These are phyloP conservation scores for Paracentrotus lividus DNA, from an alignment of 53 echinoderm and acorn worm species.

Conservation along the genomic window DNA sequence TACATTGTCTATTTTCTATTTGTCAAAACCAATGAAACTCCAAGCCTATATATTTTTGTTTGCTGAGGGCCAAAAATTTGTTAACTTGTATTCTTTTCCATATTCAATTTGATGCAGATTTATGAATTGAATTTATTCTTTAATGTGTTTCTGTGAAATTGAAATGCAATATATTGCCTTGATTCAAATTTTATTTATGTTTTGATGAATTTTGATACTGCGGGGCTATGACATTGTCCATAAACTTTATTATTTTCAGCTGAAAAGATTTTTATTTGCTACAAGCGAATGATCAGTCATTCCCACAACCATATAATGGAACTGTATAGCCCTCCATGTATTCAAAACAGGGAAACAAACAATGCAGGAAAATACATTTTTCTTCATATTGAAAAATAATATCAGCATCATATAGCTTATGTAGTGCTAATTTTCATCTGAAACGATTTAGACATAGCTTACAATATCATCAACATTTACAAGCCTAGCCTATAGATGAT, in stretches of 20 bases:
- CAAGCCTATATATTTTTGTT: neutral
- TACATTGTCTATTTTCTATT: neutral
- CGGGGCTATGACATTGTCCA: conserved; percentile 9
- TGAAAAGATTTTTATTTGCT: neutral
- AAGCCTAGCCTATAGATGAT: too few relatives aligned
- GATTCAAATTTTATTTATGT: neutral
- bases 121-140: neutral
- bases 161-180: neutral
- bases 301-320: neutral
- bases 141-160: neutral
- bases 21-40: neutral
- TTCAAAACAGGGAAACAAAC: neutral
- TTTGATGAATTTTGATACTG: conserved; percentile 19
- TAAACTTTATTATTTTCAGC: conserved; percentile 22
- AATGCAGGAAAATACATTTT: neutral
- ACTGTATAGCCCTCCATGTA: neutral
- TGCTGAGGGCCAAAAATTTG: too few relatives aligned
- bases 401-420: too few relatives aligned
- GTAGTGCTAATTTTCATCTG: too few relatives aligned
- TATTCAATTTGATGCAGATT: too few relatives aligned
- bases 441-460: too few relatives aligned
- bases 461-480: too few relatives aligned
- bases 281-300: neutral
- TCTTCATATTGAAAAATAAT: too few relatives aligned
- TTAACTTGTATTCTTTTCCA: too few relatives aligned